Evolutionary conservation across 2,797 vertebrate genomes (phyloP).

Genomic region (Oophaga sylvatica): DNA sequence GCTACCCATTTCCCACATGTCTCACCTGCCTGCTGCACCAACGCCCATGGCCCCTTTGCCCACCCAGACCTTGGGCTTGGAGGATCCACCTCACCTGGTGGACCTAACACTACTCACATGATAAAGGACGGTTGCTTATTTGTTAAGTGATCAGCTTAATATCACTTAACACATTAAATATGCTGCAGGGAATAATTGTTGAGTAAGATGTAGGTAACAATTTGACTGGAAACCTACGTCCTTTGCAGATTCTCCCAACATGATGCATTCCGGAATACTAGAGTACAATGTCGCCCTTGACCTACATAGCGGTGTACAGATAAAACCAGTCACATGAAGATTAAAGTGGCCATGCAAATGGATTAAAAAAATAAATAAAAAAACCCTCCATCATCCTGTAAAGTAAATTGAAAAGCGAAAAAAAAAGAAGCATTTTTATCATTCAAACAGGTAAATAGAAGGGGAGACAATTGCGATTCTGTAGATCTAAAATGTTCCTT

Average conservation of each 20-base stretch:
- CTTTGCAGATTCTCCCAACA: not conserved
- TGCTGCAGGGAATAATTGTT: too few species aligned
- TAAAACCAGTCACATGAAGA: conserved; percentile 29
- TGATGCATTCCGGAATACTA: not conserved
- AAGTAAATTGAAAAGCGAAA: conserved; percentile 15
- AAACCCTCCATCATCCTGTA: conserved; percentile 13
- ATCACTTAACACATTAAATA: not conserved
- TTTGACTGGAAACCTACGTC: not conserved
- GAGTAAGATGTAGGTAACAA: not conserved
- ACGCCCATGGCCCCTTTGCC: too few species aligned
- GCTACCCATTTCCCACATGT: too few species aligned
- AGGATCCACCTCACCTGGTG: too few species aligned
- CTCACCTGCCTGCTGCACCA: too few species aligned
- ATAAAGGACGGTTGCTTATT: too few species aligned
- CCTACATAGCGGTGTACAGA: conserved; percentile 34
- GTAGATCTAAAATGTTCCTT: conserved; percentile 10
- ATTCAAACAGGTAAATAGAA: conserved; percentile 9
- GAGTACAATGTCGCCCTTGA: conserved; percentile 5
- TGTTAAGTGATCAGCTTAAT: too few species aligned
- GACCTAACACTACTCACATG: too few species aligned
- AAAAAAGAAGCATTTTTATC: not conserved
- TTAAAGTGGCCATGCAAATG: conserved; percentile 49
- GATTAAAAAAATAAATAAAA: conserved; percentile 49
- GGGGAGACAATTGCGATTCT: not conserved
- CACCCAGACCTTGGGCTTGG: too few species aligned